Percentiles rank a stretch among this genome's conserved stretches.
Conservation (phyloP, 2,888 invertebrate species). For the Drosophila kambysellisi region DNA sequence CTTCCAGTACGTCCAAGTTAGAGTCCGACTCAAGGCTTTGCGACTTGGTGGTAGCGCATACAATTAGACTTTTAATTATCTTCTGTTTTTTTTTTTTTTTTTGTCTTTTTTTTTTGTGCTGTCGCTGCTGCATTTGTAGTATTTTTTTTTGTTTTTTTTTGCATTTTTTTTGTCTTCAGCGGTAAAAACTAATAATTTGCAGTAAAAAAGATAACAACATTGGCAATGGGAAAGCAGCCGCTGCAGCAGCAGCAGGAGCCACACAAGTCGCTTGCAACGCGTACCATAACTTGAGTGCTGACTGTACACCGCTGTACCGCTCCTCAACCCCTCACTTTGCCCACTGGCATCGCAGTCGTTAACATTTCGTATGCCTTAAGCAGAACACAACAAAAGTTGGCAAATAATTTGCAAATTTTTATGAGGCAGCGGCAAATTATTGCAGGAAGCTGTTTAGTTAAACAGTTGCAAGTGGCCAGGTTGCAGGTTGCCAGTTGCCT, state of each 20-base stretch:
- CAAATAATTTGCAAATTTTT: constrained; percentile 77
- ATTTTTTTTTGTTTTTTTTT: constrained; percentile 16
- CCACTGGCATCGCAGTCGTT: constrained; percentile 25
- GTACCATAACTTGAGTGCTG: constrained; percentile 55
- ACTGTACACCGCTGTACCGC: constrained; percentile 9
- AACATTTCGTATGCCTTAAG: constrained; percentile 56
- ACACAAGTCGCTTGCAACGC: constrained; percentile 65
- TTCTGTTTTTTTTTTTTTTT: constrained; percentile 44
- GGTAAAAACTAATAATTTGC: constrained; percentile 79
- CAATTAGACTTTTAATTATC: constrained; percentile 78
- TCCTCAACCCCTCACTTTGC: neutral
- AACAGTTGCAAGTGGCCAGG: constrained; percentile 52
- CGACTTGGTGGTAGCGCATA: constrained; percentile 67
- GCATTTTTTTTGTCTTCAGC: constrained; percentile 67
- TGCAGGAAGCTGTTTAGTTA: constrained; percentile 67
- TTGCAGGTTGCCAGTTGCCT: constrained; percentile 21
- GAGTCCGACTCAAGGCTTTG: constrained; percentile 16
- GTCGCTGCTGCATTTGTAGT: constrained; percentile 1
- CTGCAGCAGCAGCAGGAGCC: constrained; percentile 42
- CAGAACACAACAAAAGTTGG: constrained; percentile 68
- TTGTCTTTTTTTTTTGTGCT: constrained; percentile 34
- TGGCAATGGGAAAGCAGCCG: constrained; percentile 53
- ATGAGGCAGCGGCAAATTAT: constrained; percentile 62
- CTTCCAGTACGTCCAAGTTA: constrained; percentile 2
- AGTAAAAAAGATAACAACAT: constrained; percentile 80